These are phyloP conservation scores for Listrodromus nycthemerus DNA, from an alignment of 2,888 invertebrate species.

Conservation along the genomic window DNA sequence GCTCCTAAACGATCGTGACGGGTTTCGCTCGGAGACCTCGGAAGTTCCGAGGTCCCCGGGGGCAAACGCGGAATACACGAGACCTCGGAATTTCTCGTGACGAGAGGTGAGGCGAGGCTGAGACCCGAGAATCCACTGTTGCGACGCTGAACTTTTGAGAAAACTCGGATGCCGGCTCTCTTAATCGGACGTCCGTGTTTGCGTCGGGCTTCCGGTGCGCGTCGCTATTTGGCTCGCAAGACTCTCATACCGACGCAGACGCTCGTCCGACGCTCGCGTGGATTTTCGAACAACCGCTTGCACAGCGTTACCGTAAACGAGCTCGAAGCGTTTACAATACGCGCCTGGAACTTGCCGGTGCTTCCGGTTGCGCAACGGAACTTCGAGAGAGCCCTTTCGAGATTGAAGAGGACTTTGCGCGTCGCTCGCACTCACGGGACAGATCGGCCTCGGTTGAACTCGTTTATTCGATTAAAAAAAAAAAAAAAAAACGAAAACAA, in stretches of 20 bases:
- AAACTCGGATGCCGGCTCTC: background rate
- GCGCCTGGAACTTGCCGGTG: background rate
- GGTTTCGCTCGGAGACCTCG: slow-evolving; percentile 21
- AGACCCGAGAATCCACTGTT: background rate
- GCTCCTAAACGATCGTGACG: slow-evolving; percentile 19
- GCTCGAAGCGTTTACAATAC: too few species aligned
- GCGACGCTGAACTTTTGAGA: background rate
- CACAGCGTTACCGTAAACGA: too few species aligned
- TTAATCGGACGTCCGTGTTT: background rate
- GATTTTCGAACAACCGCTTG: background rate
- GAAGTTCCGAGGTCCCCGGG: background rate
- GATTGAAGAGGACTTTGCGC: slow-evolving; percentile 10
- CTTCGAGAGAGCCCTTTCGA: background rate
- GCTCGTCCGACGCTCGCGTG: background rate
- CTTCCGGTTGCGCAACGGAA: slow-evolving; percentile 1
- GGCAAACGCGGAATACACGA: background rate
- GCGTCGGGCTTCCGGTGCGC: too few species aligned
- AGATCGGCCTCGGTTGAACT: background rate
- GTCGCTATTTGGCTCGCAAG: background rate
- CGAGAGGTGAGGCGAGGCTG: background rate
- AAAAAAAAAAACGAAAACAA: too few species aligned
- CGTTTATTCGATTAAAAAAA: background rate
- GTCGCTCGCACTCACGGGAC: slow-evolving; percentile 4
- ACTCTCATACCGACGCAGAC: background rate
- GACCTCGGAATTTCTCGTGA: background rate